Conservation (phyloP, 2,113 vertebrate species). For the Bufo gargarizans region DNA sequence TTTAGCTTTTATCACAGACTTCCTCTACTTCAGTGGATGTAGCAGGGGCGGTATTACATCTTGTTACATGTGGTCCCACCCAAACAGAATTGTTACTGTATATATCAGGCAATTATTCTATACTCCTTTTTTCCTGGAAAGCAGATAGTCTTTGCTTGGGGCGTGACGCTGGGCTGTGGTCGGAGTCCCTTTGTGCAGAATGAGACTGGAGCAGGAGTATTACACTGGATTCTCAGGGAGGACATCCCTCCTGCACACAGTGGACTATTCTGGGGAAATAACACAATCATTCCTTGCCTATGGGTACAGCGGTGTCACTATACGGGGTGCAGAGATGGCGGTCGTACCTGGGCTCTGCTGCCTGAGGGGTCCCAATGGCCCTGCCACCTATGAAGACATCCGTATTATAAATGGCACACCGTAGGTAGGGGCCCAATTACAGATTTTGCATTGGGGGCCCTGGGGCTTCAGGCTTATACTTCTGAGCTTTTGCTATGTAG, state of each 20-base stretch:
- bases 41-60: neutral
- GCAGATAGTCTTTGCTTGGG: neutral
- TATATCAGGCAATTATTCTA: neutral
- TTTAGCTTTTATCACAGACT: no score
- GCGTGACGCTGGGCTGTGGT: neutral
- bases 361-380: neutral
- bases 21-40: no score
- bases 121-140: neutral
- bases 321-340: neutral
- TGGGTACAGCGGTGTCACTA: neutral
- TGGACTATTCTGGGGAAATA: neutral
- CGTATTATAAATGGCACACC: neutral
- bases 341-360: no score
- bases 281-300: neutral
- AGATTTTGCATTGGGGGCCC: neutral
- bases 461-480: neutral
- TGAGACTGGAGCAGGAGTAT: neutral
- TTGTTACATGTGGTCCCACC: neutral
- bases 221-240: neutral
- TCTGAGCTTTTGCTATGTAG: neutral
- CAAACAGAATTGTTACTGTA: neutral
- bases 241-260: neutral
- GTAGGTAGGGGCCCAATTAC: neutral
- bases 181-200: slow-evolving; percentile 60
- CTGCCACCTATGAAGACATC: neutral